phyloP scores from a whole-genome alignment of 1,140 invertebrate genomes.

The Drosophila bipectinata region DNA sequence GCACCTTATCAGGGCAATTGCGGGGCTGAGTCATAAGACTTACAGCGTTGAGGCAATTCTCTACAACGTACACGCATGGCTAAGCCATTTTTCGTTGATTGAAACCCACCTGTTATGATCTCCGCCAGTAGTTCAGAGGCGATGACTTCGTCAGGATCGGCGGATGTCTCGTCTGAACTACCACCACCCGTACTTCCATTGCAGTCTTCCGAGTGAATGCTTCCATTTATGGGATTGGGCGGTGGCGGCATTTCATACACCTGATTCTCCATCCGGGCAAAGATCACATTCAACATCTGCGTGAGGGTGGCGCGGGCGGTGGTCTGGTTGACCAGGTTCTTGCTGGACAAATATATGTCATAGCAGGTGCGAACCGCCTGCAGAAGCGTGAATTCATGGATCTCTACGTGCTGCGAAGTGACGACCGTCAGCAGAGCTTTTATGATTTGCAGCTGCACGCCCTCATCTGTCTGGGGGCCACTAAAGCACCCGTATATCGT shows the following conservation, averaged over 20 bases:
- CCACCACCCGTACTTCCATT: constrained; percentile 25
- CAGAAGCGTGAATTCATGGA: constrained; percentile 98
- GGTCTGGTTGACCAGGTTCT: constrained; percentile 99
- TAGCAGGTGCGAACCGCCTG: constrained; percentile 98
- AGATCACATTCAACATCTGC: constrained; percentile 99
- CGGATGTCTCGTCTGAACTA: constrained; percentile 22
- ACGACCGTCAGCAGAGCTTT: constrained; percentile 99
- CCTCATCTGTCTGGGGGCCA: constrained; percentile 99
- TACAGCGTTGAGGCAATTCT: background rate
- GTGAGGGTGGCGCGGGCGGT: constrained; percentile 99
- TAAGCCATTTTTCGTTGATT: background rate
- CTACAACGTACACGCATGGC: background rate
- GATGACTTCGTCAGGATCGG: constrained; percentile 83
- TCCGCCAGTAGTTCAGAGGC: constrained; percentile 86
- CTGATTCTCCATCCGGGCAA: constrained; percentile 97
- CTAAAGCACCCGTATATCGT: constrained; percentile 98
- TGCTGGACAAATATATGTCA: constrained; percentile 98
- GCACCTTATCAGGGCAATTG: constrained; percentile 19
- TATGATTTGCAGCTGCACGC: constrained; percentile 99
- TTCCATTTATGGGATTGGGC: constrained; percentile 45
- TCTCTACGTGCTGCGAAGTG: constrained; percentile 98
- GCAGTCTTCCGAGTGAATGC: constrained; percentile 64
- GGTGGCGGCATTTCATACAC: constrained; percentile 85
- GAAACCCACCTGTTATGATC: constrained; percentile 75
- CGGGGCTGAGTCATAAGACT: constrained; percentile 16